Conservation (phyloP, 2,113 vertebrate species). For the Benitochromis conjunctus region DNA sequence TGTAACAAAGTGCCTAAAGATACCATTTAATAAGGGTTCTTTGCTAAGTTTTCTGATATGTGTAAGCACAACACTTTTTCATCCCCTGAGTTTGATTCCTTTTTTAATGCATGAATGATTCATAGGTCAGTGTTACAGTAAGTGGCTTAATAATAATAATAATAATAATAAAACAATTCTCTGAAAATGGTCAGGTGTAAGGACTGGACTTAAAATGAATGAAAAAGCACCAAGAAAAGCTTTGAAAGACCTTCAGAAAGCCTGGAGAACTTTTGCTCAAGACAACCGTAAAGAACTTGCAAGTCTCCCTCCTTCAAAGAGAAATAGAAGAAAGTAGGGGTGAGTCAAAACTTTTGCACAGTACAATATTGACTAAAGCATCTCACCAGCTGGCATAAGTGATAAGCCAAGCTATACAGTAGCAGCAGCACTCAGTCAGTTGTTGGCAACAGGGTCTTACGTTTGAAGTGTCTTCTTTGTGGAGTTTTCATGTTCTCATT, state of each 20-base stretch:
- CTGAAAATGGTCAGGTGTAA: background rate
- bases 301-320: background rate
- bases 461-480: background rate
- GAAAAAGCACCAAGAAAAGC: background rate
- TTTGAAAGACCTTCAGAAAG: background rate
- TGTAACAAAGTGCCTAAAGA: too few relatives aligned
- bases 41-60: background rate
- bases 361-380: background rate
- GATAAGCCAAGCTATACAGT: background rate
- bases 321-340: background rate
- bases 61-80: background rate
- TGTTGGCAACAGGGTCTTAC: background rate
- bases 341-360: background rate
- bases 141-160: rapidly evolving
- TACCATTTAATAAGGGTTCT: too few relatives aligned
- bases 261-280: background rate
- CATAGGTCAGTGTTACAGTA: background rate
- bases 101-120: background rate
- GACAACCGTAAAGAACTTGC: background rate
- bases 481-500: background rate
- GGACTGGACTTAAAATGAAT: background rate
- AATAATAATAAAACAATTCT: background rate
- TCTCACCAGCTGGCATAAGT: background rate
- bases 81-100: background rate
- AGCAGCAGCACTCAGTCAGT: background rate